These are phyloP conservation scores for Copidosoma aretas DNA, from an alignment of 2,888 invertebrate genomes.

Conservation along the genomic window DNA sequence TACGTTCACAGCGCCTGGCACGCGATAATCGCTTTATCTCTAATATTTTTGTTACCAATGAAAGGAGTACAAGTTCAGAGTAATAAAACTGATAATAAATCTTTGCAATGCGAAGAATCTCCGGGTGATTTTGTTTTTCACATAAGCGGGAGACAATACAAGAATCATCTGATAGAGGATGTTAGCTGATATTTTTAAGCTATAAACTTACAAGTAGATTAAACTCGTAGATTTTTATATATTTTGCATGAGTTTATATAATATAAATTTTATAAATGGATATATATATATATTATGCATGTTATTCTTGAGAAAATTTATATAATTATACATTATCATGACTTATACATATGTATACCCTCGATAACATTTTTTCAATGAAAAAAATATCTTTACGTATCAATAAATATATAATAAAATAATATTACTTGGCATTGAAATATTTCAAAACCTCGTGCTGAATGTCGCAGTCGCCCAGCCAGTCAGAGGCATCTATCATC, in stretches of 20 bases:
- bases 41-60: conserved; percentile 66
- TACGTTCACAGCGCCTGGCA: conserved; percentile 71
- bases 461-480: conserved; percentile 51
- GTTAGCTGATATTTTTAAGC: too few species aligned
- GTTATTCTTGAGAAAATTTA: too few species aligned
- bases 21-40: conserved; percentile 66
- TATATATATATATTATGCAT: too few species aligned
- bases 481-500: conserved; percentile 53
- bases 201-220: too few species aligned
- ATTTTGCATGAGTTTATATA: too few species aligned
- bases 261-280: too few species aligned
- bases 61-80: conserved; percentile 37
- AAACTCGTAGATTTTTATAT: too few species aligned
- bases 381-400: too few species aligned
- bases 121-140: conserved; percentile 51
- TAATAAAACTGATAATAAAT: conserved; percentile 47
- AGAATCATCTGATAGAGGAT: conserved; percentile 14
- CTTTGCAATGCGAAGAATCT: conserved; percentile 49
- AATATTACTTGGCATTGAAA: conserved; percentile 3
- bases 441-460: conserved; percentile 44
- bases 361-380: too few species aligned
- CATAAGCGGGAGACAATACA: conserved; percentile 32
- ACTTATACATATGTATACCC: too few species aligned
- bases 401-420: too few species aligned
- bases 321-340: too few species aligned